Conservation (phyloP, 2,797 vertebrate species). For the Kryptolebias ocellatus region DNA sequence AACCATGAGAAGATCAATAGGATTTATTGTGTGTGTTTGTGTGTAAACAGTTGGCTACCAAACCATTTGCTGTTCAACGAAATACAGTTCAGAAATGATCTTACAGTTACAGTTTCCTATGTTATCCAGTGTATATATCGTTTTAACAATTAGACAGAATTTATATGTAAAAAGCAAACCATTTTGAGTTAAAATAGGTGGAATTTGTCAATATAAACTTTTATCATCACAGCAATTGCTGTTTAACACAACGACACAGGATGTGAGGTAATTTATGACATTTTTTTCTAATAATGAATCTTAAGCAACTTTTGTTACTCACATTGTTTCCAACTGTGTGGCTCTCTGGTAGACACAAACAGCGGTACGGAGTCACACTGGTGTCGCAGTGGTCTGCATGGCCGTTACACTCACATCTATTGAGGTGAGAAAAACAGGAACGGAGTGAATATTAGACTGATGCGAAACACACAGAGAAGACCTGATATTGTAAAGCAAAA, state of each 20-base stretch:
- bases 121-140: no score
- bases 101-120: no score
- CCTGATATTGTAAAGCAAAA: not conserved
- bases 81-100: no score
- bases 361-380: constrained; percentile 81
- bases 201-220: not conserved
- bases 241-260: not conserved
- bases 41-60: no score
- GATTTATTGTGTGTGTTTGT: not conserved
- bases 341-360: constrained; percentile 86
- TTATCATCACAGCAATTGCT: not conserved
- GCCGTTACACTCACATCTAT: constrained; percentile 91
- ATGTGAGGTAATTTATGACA: not conserved
- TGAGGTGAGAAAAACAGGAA: constrained; percentile 28
- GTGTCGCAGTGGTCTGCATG: constrained; percentile 88
- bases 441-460: not conserved
- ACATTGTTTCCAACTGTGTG: constrained; percentile 89
- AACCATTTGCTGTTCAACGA: no score
- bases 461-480: not conserved
- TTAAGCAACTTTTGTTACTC: constrained; percentile 68
- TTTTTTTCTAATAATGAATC: not conserved
- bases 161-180: not conserved
- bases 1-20: constrained; percentile 47
- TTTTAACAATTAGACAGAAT: not conserved
- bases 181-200: not conserved